Evolutionary conservation across 1,140 invertebrate species (phyloP), one percentile per base, ranked within the genome.

Genomic region (Leptinotarsa lineolata): DNA sequence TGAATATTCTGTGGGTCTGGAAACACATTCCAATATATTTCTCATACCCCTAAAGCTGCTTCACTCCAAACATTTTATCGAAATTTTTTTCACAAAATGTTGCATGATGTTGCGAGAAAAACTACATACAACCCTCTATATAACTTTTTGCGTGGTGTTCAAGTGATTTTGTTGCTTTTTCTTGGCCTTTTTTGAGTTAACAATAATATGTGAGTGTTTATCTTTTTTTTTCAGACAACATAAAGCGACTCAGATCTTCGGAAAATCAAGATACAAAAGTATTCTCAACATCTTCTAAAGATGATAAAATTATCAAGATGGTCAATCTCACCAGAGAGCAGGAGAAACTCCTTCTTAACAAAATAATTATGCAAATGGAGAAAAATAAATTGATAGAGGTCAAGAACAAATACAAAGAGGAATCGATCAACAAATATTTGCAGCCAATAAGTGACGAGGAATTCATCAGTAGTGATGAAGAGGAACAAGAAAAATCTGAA

Each of bases 291-390:
- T 67, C 30, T 22, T 91, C 95, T 80, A 94, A 94, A 1, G 92
- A 95, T 63, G 92, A n/a, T n/a, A 94, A 95, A 46, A 74, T 66
- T 15, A 83, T 82, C 20, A 82, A 81, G 70, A 74, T 78, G 64
- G 94, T 94, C 2, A 88, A 89, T 16, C 90, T 97, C 39, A 91
- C 91, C 44, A 91, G 91, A 78, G 89, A 90, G 12, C 91, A 95
- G 79, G 94, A 95, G 80, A 92, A 94, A 74, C 89, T 92, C 8
- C 82, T 96, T 4, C 90, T 94, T 76, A 91, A 94, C 80, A 92
- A 93, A 81, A 90, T 94, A 1, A 85, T 94, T 54, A 89, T 92
- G 75, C 89, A 95, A 74, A 93, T 93, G 76, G 92, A 95, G 76
- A 90, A 90, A 18, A 89, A 93, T 72, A 94, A 94, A 82, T 81